Conservation (phyloP, 1,140 invertebrate genomes). For the Drosophila kanapiae region DNA sequence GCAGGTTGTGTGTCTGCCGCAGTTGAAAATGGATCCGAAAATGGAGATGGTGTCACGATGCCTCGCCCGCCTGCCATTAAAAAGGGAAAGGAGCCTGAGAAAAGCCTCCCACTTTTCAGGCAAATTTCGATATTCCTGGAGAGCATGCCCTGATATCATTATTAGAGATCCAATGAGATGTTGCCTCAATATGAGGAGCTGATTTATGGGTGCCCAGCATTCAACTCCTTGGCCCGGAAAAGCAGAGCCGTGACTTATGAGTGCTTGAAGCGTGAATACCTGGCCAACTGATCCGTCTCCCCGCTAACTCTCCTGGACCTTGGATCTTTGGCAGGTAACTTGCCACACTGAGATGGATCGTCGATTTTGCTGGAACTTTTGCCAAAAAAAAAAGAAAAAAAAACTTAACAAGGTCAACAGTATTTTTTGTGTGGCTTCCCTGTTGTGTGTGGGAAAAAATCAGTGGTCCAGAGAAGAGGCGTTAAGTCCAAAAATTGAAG, state of each 20-base stretch:
- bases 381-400: constrained; percentile 24
- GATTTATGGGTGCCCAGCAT: constrained; percentile 32
- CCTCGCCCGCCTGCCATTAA: constrained; percentile 10
- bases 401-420: constrained; percentile 74
- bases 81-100: constrained; percentile 49
- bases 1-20: constrained; percentile 26
- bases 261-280: constrained; percentile 61
- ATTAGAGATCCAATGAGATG: constrained; percentile 34
- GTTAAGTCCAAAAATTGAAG: constrained; percentile 20
- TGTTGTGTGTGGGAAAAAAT: constrained; percentile 73
- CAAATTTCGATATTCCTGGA: constrained; percentile 1
- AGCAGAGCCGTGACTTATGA: constrained; percentile 73
- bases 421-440: constrained; percentile 57
- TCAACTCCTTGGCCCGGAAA: constrained; percentile 23
- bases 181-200: constrained; percentile 20
- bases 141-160: constrained; percentile 47
- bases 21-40: constrained; percentile 23
- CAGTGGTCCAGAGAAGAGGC: constrained; percentile 15
- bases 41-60: constrained; percentile 72
- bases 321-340: constrained; percentile 44
- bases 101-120: constrained; percentile 19
- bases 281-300: constrained; percentile 20
- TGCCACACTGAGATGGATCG: constrained; percentile 52
- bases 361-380: constrained; percentile 31
- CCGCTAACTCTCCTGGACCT: constrained; percentile 7